Evolutionary conservation across 2,888 invertebrate genomes (phyloP).

Genomic region (Erynnis tages): DNA sequence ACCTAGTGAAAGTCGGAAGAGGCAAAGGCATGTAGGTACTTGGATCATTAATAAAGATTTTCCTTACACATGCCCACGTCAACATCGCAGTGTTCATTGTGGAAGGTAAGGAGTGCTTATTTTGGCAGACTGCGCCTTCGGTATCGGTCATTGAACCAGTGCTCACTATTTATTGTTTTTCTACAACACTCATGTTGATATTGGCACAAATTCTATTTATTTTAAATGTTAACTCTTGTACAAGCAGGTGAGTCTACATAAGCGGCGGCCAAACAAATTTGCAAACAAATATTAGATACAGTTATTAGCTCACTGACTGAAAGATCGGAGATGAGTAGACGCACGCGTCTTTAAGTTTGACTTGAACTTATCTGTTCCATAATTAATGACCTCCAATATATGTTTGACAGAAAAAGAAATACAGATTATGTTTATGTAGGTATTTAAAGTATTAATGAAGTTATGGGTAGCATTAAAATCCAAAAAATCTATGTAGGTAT

Average conservation of each 20-base stretch:
- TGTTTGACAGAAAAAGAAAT: too few relatives aligned
- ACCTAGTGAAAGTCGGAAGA: neutral
- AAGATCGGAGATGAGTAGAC: neutral
- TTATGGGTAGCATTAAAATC: too few relatives aligned
- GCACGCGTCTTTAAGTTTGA: too few relatives aligned
- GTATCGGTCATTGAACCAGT: conserved; percentile 66
- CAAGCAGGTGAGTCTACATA: conserved; percentile 26
- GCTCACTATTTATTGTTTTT: conserved; percentile 71
- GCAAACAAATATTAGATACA: neutral
- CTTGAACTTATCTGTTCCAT: too few relatives aligned
- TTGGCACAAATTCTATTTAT: conserved; percentile 76
- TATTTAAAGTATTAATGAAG: too few relatives aligned
- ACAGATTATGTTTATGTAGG: too few relatives aligned
- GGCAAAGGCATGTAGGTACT: neutral
- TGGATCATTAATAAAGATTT: conserved; percentile 13
- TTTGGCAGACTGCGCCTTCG: conserved; percentile 64
- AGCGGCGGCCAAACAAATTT: neutral
- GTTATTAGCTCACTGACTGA: neutral
- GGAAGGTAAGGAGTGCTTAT: conserved; percentile 68
- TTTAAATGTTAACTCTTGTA: conserved; percentile 66
- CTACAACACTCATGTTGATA: conserved; percentile 69
- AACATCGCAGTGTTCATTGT: conserved; percentile 42
- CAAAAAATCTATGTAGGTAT: too few relatives aligned
- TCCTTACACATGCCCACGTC: conserved; percentile 2
- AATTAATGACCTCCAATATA: too few relatives aligned